Conservation (phyloP, 2,888 invertebrate genomes). For the Salticus scenicus region DNA sequence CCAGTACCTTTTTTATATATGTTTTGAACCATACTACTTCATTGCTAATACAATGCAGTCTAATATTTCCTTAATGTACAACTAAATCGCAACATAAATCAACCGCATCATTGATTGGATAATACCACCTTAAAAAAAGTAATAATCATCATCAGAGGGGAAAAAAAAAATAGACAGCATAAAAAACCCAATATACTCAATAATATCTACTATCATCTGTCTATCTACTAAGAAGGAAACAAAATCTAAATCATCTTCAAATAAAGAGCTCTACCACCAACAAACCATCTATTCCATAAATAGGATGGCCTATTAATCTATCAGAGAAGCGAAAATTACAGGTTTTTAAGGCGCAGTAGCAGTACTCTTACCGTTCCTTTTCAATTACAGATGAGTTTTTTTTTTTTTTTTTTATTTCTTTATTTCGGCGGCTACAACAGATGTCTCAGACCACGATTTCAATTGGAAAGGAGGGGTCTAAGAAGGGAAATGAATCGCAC, state of each 20-base stretch:
- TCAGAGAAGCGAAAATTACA: slow-evolving; percentile 62
- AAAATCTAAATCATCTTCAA: slow-evolving; percentile 28
- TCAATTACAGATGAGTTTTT: slow-evolving; percentile 38
- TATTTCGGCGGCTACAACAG: neutral
- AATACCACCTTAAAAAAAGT: neutral
- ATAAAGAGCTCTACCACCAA: slow-evolving; percentile 16
- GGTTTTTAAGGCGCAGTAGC: slow-evolving; percentile 47
- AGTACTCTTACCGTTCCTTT: slow-evolving; percentile 28
- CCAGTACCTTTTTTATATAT: no score
- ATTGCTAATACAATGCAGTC: no score
- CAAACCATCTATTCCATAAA: slow-evolving; percentile 27
- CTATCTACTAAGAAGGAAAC: neutral
- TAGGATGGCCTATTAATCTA: slow-evolving; percentile 56
- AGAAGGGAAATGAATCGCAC: slow-evolving; percentile 6
- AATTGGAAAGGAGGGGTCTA: slow-evolving; percentile 1
- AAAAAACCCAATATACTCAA: neutral
- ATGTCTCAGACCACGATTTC: slow-evolving; percentile 17
- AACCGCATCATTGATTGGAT: neutral
- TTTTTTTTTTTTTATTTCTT: no score
- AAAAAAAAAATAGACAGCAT: neutral
- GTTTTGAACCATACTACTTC: no score
- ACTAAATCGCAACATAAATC: neutral
- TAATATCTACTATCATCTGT: neutral
- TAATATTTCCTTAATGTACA: no score
- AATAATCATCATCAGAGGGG: neutral